A percentile compares a stretch with the other conserved stretches of the same genome.
Conservation (phyloP, 2,113 vertebrate species). For the Azemiops feae region DNA sequence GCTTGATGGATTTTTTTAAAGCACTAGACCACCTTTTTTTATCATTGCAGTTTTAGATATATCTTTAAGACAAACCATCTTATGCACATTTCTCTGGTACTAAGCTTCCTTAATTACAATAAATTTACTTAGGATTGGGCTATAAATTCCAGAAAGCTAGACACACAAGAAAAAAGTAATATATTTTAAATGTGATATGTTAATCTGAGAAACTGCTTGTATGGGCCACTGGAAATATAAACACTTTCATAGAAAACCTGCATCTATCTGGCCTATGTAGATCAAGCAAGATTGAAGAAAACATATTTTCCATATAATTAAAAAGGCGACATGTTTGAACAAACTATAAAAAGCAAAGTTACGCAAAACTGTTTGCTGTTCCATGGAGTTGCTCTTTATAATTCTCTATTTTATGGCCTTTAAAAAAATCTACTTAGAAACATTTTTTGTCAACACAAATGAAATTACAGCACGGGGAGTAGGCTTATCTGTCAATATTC, state of each 20-base stretch:
- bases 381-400: background rate
- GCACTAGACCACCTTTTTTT: background rate
- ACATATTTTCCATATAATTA: background rate
- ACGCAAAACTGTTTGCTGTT: background rate
- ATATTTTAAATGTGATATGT: background rate
- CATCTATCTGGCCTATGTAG: background rate
- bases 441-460: background rate
- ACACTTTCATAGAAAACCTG: background rate
- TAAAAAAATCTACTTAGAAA: background rate
- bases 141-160: background rate
- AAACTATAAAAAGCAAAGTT: background rate
- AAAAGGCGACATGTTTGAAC: background rate
- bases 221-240: background rate
- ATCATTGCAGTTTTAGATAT: background rate
- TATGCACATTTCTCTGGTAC: no score
- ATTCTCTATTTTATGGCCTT: background rate
- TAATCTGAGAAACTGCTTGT: background rate
- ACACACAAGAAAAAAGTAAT: background rate
- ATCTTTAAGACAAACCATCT: background rate
- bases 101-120: background rate
- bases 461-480: background rate
- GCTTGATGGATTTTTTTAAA: background rate
- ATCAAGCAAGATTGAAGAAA: background rate
- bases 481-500: background rate
- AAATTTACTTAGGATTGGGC: background rate